These are phyloP conservation scores for Myotis findleyi DNA, from an alignment of 2,797 vertebrate genomes.

Conservation along the genomic window DNA sequence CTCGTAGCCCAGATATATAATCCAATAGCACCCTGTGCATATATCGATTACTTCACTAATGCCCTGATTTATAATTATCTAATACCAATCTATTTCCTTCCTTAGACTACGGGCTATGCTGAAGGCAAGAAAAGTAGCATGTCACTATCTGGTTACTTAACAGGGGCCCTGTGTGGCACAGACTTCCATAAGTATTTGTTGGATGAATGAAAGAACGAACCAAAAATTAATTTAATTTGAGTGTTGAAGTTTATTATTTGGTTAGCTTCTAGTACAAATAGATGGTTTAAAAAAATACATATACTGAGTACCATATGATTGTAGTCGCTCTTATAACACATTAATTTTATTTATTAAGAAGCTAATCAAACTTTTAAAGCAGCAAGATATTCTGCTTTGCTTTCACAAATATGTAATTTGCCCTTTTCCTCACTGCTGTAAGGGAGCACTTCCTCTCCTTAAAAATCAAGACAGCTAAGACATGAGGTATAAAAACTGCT, in stretches of 20 bases:
- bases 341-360: slow-evolving; percentile 38
- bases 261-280: background rate
- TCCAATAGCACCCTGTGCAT: background rate
- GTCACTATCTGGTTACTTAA: background rate
- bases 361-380: slow-evolving; percentile 7
- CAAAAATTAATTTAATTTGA: background rate
- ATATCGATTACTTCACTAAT: background rate
- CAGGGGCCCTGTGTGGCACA: rapidly evolving
- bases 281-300: slow-evolving; percentile 2
- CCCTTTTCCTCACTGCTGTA: slow-evolving; percentile 17
- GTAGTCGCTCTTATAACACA: background rate
- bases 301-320: background rate
- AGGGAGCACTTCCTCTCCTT: background rate
- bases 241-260: background rate
- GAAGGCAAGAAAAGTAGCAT: background rate
- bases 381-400: background rate
- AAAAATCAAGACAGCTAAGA: slow-evolving; percentile 58
- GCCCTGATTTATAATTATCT: background rate
- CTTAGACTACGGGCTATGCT: background rate
- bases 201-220: background rate
- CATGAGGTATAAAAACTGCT: background rate
- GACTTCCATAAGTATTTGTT: background rate
- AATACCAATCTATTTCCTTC: background rate
- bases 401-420: slow-evolving; percentile 53
- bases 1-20: background rate